Conservation (phyloP, 2,888 invertebrate species). For the Phalera bucephala region DNA sequence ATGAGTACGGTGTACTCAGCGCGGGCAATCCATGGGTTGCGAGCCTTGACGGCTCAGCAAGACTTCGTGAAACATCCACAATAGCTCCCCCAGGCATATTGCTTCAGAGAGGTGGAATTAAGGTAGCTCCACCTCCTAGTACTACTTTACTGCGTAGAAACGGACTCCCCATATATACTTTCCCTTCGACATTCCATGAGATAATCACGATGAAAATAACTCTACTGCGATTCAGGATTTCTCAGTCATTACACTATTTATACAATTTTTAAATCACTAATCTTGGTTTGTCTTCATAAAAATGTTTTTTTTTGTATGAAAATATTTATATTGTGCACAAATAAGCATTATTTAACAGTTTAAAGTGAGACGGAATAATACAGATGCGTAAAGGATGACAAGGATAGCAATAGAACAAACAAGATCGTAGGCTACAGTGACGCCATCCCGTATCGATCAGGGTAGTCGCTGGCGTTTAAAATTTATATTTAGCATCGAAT, state of each 20-base stretch:
- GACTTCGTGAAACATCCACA: too few species aligned
- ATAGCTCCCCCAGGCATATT: too few species aligned
- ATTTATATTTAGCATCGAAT: too few species aligned
- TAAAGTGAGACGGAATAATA: constrained; percentile 3
- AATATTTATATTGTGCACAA: not conserved
- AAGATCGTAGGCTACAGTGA: constrained; percentile 3
- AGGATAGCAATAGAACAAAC: constrained; percentile 11
- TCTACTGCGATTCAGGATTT: constrained; percentile 39
- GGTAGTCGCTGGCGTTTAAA: not conserved
- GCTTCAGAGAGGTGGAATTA: too few species aligned
- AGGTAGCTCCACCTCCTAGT: constrained; percentile 51
- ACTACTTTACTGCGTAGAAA: too few species aligned
- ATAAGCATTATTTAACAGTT: not conserved
- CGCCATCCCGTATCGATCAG: constrained; percentile 33
- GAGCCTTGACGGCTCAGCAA: not conserved
- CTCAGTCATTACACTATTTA: too few species aligned
- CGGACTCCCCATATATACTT: constrained; percentile 23
- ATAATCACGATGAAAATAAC: constrained; percentile 20
- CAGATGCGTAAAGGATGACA: constrained; percentile 9
- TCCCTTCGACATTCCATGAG: constrained; percentile 7
- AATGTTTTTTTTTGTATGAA: not conserved
- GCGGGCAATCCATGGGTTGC: too few species aligned
- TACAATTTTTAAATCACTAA: too few species aligned
- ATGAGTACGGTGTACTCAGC: not conserved
- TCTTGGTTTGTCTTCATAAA: too few species aligned